Evolutionary conservation across 2,113 vertebrate species (phyloP).

Genomic region (Ceyx cyanopectus): DNA sequence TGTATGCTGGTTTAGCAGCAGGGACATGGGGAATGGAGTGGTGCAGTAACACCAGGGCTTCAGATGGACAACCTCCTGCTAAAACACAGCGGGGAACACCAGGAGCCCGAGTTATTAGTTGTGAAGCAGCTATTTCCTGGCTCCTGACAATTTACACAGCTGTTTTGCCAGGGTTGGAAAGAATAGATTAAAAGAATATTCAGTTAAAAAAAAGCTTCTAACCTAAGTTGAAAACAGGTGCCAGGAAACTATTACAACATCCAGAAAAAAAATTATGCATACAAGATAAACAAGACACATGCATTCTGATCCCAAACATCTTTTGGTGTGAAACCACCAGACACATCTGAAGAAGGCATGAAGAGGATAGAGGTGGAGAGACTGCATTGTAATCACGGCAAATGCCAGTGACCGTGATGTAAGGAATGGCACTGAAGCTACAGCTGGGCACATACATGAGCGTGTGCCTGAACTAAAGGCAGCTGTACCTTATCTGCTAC

Average conservation of each 20-base stretch:
- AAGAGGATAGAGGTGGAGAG: neutral
- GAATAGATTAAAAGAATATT: neutral
- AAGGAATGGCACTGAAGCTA: neutral
- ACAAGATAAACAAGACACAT: fast-evolving
- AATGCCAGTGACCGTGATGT: fast-evolving
- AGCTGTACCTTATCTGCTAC: neutral
- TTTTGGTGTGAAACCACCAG: neutral
- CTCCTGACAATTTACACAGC: neutral
- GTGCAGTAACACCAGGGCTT: neutral
- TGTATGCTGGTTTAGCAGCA: neutral
- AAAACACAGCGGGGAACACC: neutral
- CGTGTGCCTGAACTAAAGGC: neutral
- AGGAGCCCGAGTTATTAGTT: neutral
- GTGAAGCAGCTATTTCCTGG: neutral
- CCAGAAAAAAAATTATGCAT: neutral
- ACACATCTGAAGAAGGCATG: neutral
- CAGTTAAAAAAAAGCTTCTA: neutral
- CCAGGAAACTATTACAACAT: neutral
- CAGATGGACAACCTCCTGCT: neutral
- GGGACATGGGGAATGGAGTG: fast-evolving
- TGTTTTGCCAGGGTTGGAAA: neutral
- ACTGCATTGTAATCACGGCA: fast-evolving
- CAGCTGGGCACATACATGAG: neutral
- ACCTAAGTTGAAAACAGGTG: neutral
- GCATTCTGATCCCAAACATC: neutral